Percentiles rank a stretch among this genome's conserved stretches.
These are phyloP conservation scores for Manis pentadactyla DNA, from an alignment of 2,797 vertebrate genomes.

Conservation along the genomic window DNA sequence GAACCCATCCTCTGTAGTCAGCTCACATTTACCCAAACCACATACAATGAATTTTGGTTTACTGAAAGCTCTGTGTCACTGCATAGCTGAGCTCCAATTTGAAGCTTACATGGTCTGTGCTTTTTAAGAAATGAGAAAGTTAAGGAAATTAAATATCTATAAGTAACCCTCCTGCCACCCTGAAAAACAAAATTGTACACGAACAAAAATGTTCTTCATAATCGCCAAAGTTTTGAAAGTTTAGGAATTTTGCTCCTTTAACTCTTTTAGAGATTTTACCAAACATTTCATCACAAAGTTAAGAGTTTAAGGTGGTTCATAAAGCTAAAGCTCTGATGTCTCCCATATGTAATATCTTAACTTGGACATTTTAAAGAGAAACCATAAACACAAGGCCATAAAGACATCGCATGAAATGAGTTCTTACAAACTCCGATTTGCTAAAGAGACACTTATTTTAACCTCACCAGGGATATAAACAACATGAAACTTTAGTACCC, in stretches of 20 bases:
- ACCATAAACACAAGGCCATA: constrained; percentile 82
- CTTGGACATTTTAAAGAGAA: constrained; percentile 79
- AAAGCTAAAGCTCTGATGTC: constrained; percentile 83
- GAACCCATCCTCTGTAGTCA: background rate
- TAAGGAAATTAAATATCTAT: background rate
- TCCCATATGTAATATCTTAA: constrained; percentile 85
- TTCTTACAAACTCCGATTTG: constrained; percentile 77
- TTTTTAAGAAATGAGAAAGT: constrained; percentile 48
- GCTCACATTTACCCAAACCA: background rate
- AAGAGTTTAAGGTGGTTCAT: constrained; percentile 82
- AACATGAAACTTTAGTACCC: constrained; percentile 43
- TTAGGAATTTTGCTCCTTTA: constrained; percentile 46
- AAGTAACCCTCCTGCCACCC: background rate
- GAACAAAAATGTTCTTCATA: constrained; percentile 42
- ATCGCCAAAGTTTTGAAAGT: constrained; percentile 72
- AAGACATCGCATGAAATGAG: constrained; percentile 80
- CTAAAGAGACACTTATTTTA: constrained; percentile 72
- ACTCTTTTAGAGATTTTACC: constrained; percentile 72
- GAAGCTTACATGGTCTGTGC: constrained; percentile 1
- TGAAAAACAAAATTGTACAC: constrained; percentile 54
- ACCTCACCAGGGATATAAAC: constrained; percentile 65
- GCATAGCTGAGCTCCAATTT: background rate
- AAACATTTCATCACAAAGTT: constrained; percentile 84
- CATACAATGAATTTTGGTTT: background rate
- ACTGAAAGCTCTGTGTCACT: background rate